Conservation (phyloP, 2,797 vertebrate species). For the Lithobates pipiens region DNA sequence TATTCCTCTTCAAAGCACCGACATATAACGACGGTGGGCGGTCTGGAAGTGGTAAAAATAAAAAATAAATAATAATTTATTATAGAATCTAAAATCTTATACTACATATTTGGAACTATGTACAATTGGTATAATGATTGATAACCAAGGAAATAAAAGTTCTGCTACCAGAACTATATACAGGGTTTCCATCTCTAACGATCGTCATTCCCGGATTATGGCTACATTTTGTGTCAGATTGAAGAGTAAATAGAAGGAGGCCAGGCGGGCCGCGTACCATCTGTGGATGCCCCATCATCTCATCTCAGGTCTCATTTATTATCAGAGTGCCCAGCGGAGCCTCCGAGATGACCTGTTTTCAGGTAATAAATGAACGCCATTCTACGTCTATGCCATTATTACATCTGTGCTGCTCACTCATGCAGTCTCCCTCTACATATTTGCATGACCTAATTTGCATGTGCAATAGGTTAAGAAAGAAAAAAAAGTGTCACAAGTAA, state of each 20-base stretch:
- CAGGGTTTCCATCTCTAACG: background rate
- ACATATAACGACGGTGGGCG: too few relatives aligned
- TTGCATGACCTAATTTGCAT: constrained; percentile 62
- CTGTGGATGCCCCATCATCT: constrained; percentile 44
- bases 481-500: constrained; percentile 57
- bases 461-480: constrained; percentile 52
- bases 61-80: too few relatives aligned
- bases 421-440: constrained; percentile 56
- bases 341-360: constrained; percentile 53
- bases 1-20: too few relatives aligned
- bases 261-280: constrained; percentile 5
- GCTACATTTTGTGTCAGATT: background rate
- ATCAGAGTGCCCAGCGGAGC: constrained; percentile 43
- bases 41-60: too few relatives aligned
- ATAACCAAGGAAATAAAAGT: too few relatives aligned
- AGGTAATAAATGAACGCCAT: constrained; percentile 53
- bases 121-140: too few relatives aligned
- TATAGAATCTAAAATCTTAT: too few relatives aligned
- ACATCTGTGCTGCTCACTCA: constrained; percentile 60
- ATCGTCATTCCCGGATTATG: background rate
- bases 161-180: too few relatives aligned
- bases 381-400: constrained; percentile 43
- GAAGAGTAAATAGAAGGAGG: background rate
- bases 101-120: too few relatives aligned
- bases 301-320: constrained; percentile 56